phyloP scores from a whole-genome alignment of 2,113 vertebrate species.

The Passer montanus region DNA sequence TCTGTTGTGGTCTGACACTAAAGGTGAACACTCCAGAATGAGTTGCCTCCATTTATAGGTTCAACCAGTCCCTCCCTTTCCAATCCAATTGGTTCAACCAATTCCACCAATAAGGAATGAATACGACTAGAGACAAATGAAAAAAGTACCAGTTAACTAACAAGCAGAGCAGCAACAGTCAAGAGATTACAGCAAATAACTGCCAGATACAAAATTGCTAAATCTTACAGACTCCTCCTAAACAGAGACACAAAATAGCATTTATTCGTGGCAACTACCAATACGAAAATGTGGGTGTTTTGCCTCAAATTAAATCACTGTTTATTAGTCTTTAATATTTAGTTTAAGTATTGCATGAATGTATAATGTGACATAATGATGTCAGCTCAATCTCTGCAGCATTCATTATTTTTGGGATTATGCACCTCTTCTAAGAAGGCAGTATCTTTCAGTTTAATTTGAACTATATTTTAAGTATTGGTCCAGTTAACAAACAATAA shows the following conservation, averaged over 20 bases:
- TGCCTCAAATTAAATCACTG: not conserved
- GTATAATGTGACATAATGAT: not conserved
- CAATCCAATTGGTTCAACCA: not conserved
- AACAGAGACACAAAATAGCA: not conserved
- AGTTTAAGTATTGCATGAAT: not conserved
- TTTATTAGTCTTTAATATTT: not conserved
- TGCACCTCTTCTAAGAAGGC: not conserved
- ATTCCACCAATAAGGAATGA: not conserved
- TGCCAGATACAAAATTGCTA: not conserved
- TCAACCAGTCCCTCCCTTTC: not conserved
- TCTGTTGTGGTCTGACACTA: not conserved
- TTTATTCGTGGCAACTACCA: no score
- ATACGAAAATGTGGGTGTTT: accelerated
- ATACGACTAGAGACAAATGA: not conserved
- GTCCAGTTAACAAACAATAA: not conserved
- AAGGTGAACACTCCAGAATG: not conserved
- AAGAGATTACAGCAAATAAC: not conserved
- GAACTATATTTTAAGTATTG: not conserved
- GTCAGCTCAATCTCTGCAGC: not conserved
- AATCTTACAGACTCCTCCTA: not conserved
- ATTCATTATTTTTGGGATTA: not conserved
- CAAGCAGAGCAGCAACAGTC: not conserved
- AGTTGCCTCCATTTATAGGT: not conserved
- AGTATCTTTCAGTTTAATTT: not conserved
- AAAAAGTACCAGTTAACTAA: not conserved